Conservation (phyloP, 2,888 invertebrate species). For the Hemithea aestivaria region DNA sequence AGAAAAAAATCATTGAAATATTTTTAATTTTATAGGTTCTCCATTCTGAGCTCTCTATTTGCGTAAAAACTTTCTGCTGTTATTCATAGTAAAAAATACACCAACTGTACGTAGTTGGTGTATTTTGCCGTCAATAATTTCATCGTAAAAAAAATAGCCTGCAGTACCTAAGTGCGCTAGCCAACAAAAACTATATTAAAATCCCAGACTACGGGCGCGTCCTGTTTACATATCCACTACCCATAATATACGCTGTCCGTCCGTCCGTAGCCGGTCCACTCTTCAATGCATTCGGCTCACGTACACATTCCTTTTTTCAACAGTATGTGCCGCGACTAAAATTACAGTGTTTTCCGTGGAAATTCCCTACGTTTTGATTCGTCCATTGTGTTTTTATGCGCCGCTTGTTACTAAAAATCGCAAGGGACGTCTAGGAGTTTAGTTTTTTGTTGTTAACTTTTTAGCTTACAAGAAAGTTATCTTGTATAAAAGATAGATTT, state of each 20-base stretch:
- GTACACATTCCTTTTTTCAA: slow-evolving; percentile 60
- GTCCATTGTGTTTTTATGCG: slow-evolving; percentile 47
- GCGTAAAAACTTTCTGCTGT: no score
- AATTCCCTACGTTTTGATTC: slow-evolving; percentile 63
- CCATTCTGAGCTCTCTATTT: no score
- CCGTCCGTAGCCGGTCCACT: slow-evolving; percentile 52
- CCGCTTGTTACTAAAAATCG: slow-evolving; percentile 23
- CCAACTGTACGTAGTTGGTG: no score
- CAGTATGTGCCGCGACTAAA: slow-evolving; percentile 69
- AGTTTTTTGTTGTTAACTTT: slow-evolving; percentile 2
- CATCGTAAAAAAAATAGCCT: no score
- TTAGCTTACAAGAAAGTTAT: no score
- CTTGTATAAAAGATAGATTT: no score
- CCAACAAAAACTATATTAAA: no score
- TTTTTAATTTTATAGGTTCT: no score
- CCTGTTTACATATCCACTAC: slow-evolving; percentile 8
- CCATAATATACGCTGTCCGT: slow-evolving; percentile 34
- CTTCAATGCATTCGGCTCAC: slow-evolving; percentile 53
- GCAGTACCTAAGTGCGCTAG: no score
- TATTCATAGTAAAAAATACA: no score
- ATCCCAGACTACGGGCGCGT: slow-evolving; percentile 1
- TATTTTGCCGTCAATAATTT: no score
- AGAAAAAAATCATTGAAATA: no score
- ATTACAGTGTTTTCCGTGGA: slow-evolving; percentile 66
- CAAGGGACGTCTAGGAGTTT: slow-evolving; percentile 5